Evolutionary conservation across 2,113 vertebrate species (phyloP).

Genomic region (Falcunculus frontatus): DNA sequence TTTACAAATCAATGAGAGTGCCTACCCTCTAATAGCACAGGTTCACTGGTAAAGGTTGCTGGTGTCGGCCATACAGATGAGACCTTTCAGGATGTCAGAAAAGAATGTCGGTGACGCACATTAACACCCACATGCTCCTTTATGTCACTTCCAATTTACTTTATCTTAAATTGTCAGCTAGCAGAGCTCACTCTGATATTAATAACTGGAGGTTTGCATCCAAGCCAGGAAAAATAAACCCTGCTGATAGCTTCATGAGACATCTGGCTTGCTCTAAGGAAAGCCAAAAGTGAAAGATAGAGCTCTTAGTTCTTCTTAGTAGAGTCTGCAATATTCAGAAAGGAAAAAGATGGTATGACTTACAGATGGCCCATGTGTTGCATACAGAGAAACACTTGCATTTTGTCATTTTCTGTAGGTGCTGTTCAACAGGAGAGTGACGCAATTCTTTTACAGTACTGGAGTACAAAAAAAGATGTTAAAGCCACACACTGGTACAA

Average conservation of each 20-base stretch:
- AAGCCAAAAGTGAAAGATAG: constrained; percentile 32
- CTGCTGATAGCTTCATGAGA: constrained; percentile 61
- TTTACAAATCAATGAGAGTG: constrained; percentile 72
- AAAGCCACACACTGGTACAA: background rate
- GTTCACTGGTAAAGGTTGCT: constrained; percentile 60
- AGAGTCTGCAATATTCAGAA: background rate
- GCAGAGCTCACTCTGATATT: constrained; percentile 66
- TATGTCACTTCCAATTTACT: constrained; percentile 76
- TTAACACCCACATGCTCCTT: constrained; percentile 71
- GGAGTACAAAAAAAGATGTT: background rate
- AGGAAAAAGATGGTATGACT: background rate
- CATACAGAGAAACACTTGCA: background rate
- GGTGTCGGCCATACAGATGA: constrained; percentile 54
- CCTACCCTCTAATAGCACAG: constrained; percentile 53
- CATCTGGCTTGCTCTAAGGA: constrained; percentile 59
- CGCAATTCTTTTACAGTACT: background rate
- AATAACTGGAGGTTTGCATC: constrained; percentile 71
- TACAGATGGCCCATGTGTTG: background rate
- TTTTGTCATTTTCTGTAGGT: background rate
- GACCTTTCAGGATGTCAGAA: constrained; percentile 71
- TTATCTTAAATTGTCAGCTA: constrained; percentile 78
- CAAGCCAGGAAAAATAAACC: constrained; percentile 74
- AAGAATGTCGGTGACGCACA: constrained; percentile 65
- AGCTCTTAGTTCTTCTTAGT: constrained; percentile 9
- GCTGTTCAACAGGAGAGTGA: background rate